Evolutionary conservation across 2,113 vertebrate species (phyloP), one percentile per base, ranked within the genome.

Genomic region (Dermatemys mawii): DNA sequence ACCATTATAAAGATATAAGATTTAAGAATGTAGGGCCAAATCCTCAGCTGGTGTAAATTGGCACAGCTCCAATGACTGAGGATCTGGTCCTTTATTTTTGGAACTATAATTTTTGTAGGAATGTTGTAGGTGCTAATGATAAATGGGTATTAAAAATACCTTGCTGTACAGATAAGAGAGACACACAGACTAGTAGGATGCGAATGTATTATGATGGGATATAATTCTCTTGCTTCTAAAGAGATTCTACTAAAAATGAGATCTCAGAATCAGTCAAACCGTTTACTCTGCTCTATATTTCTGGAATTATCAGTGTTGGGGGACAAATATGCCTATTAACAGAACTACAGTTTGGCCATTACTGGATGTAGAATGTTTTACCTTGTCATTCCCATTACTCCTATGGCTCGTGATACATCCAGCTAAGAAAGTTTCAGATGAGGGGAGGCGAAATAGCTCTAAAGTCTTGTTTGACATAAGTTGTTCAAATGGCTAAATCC

Each of bases 161-260:
- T 87, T 76, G 16, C 83, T 94, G 90, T 84, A 93, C 92, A 88
- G n/a, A 35, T 97, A 88, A 94, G 95, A 88, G 87, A 60, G 21
- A 93, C 55, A 67, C 26, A 86, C 13, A 88, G 78, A 91, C 81
- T 67, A 82, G 35, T 35, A 91, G 70, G 95, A 60, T 83, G 63
- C 84, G 96, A 95, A 85, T 94, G 96, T 92, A 85, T 90, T 83
- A 80, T 87, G 70, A 95, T 93, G n/a, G 89, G 35, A 75, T 76
- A 79, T 83, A 78, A 93, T 22, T 48, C 48, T 67, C 29, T 81
- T 24, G 53, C 14, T 96, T 49, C 81, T 84, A 82, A n/a, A 92
- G n/a, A 76, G 41, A 95, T 91, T 91, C 50, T 87, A n/a, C 27
- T 81, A 75, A 95, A 97, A 96, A 85, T 78, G 81, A 94, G 90